Evolutionary conservation across 1,140 invertebrate species (phyloP).

Genomic region (Drosophila parabipectinata): DNA sequence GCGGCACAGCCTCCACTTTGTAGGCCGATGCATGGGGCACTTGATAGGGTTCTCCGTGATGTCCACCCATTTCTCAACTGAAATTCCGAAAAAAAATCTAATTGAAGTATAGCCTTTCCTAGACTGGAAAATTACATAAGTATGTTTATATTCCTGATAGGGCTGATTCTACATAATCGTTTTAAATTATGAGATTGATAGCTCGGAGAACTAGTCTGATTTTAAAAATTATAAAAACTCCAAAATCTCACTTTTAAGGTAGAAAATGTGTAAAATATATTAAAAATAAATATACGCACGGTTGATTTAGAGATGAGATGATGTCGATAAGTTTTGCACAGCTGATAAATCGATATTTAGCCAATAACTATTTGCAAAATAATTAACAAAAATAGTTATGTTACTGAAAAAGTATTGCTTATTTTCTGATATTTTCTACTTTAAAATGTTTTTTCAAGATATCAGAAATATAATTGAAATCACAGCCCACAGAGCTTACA

Average conservation of each 20-base stretch:
- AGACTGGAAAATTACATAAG: slow-evolving; percentile 64
- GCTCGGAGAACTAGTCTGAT: not conserved
- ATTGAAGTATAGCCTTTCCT: slow-evolving; percentile 47
- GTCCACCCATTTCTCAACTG: slow-evolving; percentile 85
- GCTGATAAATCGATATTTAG: slow-evolving; percentile 20
- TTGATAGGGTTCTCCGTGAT: slow-evolving; percentile 84
- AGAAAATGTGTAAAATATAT: slow-evolving; percentile 8
- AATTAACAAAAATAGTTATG: no score
- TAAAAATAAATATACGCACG: slow-evolving; percentile 18
- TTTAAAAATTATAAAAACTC: not conserved
- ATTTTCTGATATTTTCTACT: no score
- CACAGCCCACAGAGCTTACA: no score
- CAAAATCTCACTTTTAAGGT: not conserved
- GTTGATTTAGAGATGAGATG: slow-evolving; percentile 17
- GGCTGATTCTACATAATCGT: not conserved
- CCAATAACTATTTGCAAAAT: no score
- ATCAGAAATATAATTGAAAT: not conserved
- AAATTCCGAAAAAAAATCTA: slow-evolving; percentile 13
- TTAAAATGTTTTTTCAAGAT: not conserved
- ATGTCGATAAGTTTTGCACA: not conserved
- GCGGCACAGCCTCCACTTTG: slow-evolving; percentile 89
- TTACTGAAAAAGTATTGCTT: no score
- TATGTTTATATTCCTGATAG: slow-evolving; percentile 33
- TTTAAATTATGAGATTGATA: not conserved
- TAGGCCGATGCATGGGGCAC: slow-evolving; percentile 90